phyloP scores from a whole-genome alignment of 1,140 invertebrate species.

The Drosophila obscura region DNA sequence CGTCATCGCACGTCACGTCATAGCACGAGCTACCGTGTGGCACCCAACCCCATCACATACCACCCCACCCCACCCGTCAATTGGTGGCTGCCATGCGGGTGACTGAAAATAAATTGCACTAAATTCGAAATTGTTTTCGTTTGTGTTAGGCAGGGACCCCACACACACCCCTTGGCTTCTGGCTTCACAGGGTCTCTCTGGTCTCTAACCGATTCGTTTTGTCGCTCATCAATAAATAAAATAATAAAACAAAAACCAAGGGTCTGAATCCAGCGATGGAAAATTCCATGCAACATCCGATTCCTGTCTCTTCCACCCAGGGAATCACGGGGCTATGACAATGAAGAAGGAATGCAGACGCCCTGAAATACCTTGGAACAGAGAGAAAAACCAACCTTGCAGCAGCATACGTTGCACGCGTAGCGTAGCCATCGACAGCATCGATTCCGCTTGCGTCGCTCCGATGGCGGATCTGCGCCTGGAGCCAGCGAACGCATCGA shows the following conservation, averaged over 20 bases:
- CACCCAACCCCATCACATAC: too few relatives aligned
- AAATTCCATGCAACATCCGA: not conserved
- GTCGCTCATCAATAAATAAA: constrained; percentile 47
- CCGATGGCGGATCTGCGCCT: constrained; percentile 38
- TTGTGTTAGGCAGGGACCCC: constrained; percentile 22
- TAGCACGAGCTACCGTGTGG: too few relatives aligned
- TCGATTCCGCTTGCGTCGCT: constrained; percentile 52
- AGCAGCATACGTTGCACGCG: constrained; percentile 57
- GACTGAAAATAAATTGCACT: constrained; percentile 49
- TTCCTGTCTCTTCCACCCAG: too few relatives aligned
- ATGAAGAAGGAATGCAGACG: too few relatives aligned
- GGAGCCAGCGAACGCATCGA: constrained; percentile 64
- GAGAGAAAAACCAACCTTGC: constrained; percentile 60
- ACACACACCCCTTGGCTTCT: too few relatives aligned
- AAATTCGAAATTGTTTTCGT: constrained; percentile 60
- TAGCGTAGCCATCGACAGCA: constrained; percentile 64
- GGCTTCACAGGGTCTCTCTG: constrained; percentile 1
- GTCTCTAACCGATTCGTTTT: constrained; percentile 53
- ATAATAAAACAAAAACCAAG: not conserved
- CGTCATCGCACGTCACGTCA: too few relatives aligned
- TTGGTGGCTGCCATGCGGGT: constrained; percentile 16
- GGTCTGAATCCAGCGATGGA: not conserved
- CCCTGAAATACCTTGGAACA: too few relatives aligned
- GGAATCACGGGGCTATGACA: too few relatives aligned
- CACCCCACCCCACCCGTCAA: constrained; percentile 4